These are phyloP conservation scores for Cassiopea andromeda DNA, from an alignment of 30 jellyfish, hydroid and myxozoan genomes.

Conservation along the genomic window DNA sequence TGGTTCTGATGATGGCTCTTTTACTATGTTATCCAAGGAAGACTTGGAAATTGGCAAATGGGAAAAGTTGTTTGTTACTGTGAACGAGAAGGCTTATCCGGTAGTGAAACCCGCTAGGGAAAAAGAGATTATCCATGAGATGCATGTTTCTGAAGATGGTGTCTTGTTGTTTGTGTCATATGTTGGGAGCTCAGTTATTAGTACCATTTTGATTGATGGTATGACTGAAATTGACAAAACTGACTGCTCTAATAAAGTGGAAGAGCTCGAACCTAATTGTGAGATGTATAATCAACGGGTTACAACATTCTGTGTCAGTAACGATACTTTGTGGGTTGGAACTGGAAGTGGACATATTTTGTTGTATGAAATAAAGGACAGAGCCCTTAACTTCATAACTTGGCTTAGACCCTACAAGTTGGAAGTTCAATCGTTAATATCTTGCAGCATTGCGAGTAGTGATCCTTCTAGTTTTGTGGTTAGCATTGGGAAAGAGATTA, in stretches of 20 bases:
- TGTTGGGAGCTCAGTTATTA: constrained; percentile 62
- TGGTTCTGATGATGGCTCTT: constrained; percentile 77
- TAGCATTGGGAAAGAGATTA: constrained; percentile 80
- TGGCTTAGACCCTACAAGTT: constrained; percentile 80
- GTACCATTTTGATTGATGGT: constrained; percentile 9
- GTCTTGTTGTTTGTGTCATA: constrained; percentile 46
- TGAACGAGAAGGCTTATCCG: constrained; percentile 2
- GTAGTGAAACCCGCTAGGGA: constrained; percentile 28
- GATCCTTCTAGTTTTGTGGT: constrained; percentile 60
- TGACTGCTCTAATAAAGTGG: constrained; percentile 62
- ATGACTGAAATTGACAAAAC: neutral
- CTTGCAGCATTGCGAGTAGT: constrained; percentile 18
- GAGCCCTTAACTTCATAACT: constrained; percentile 21
- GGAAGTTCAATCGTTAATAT: constrained; percentile 64
- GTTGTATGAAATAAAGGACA: constrained; percentile 31
- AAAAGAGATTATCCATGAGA: constrained; percentile 38
- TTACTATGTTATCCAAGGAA: constrained; percentile 39
- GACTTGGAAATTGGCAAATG: neutral
- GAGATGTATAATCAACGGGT: constrained; percentile 74
- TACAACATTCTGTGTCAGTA: constrained; percentile 69
- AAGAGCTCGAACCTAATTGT: constrained; percentile 53
- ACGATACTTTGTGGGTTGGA: constrained; percentile 93
- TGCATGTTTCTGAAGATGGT: constrained; percentile 61
- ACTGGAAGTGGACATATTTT: constrained; percentile 96
- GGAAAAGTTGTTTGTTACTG: constrained; percentile 24